Percentiles rank a stretch among this genome's conserved stretches.
These are phyloP conservation scores for Agelas oroides DNA, from an alignment of 37 sponge, comb jelly and placozoan genomes.

Conservation along the genomic window DNA sequence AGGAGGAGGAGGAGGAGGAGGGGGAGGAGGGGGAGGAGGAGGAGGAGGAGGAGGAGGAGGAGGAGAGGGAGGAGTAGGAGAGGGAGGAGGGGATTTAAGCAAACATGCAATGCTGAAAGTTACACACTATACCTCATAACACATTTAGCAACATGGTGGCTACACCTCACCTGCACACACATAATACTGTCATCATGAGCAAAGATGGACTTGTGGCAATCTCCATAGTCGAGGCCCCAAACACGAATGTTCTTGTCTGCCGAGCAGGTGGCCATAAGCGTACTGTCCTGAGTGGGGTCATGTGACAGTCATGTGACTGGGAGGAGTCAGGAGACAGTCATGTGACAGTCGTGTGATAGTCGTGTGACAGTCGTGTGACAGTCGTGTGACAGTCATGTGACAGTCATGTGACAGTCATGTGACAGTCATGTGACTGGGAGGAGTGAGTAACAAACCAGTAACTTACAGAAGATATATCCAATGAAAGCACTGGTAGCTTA, in stretches of 20 bases:
- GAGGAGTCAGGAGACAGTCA: neutral
- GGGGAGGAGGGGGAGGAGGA: too few species aligned
- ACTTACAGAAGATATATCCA: constrained; percentile 96
- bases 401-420: neutral
- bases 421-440: neutral
- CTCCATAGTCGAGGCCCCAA: constrained; percentile 98
- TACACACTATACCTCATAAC: too few species aligned
- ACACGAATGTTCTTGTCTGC: constrained; percentile 96
- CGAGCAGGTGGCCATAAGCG: constrained; percentile 90
- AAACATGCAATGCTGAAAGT: too few species aligned
- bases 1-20: too few species aligned
- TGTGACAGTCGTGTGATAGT: neutral
- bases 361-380: neutral
- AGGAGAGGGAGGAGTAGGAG: too few species aligned
- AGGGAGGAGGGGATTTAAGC: neutral
- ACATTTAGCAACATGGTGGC: too few species aligned
- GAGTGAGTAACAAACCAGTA: neutral
- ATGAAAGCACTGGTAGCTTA: constrained; percentile 93
- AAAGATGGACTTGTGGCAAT: constrained; percentile 97
- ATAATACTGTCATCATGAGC: constrained; percentile 94
- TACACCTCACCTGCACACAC: constrained; percentile 74
- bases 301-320: neutral
- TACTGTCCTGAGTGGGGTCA: constrained; percentile 72
- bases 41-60: too few species aligned
- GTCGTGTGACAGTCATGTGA: neutral